These are phyloP conservation scores for Erinaceus europaeus DNA, from an alignment of 2,113 vertebrate species.

Conservation along the genomic window DNA sequence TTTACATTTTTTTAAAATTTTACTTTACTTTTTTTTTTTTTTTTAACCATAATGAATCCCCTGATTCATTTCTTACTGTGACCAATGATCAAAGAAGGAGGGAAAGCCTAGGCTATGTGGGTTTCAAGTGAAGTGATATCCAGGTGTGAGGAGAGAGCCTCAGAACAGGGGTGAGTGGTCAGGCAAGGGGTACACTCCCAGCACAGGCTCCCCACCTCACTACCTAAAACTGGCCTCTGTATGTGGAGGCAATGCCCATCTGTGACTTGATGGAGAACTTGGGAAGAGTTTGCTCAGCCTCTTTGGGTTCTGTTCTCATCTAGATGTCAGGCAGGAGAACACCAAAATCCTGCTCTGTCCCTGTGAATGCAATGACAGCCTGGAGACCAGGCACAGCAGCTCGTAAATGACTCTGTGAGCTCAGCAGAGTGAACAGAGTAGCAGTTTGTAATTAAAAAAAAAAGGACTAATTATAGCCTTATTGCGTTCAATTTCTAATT, in stretches of 20 bases:
- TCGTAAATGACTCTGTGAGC: constrained; percentile 14
- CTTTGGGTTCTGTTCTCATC: background rate
- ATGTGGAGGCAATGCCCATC: background rate
- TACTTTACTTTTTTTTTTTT: no score
- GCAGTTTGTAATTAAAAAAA: constrained; percentile 67
- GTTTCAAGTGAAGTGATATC: background rate
- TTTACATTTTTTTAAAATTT: no score
- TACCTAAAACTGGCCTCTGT: background rate
- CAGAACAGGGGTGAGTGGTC: background rate
- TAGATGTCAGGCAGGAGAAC: background rate
- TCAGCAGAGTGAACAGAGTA: constrained; percentile 64
- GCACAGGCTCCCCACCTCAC: background rate
- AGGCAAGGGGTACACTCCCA: background rate
- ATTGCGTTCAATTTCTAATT: constrained; percentile 78
- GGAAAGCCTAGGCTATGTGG: background rate
- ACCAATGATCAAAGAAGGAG: background rate
- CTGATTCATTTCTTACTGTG: background rate
- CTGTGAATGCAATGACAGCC: background rate
- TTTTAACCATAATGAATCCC: no score
- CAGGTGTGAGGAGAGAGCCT: background rate
- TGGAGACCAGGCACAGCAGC: background rate
- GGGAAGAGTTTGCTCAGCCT: background rate
- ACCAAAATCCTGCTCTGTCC: background rate
- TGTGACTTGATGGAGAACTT: background rate
- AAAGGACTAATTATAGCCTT: constrained; percentile 77